Evolutionary conservation across 1,140 invertebrate species (phyloP).

Genomic region (Episyrphus balteatus): DNA sequence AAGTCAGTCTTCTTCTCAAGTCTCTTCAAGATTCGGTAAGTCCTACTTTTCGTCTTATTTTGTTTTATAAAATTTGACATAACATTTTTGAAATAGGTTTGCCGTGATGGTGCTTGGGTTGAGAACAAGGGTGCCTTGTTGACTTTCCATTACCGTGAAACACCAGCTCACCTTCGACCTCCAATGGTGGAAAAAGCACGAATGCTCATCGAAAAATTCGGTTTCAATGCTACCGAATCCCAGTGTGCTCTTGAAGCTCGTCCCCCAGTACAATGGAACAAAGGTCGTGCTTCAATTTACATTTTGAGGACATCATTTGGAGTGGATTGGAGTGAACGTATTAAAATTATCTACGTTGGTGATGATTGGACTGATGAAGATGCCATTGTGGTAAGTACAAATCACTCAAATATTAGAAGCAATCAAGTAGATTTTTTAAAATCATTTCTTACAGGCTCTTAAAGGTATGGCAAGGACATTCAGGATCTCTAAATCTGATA

Average conservation of each 20-base stretch:
- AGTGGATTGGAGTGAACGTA: constrained; percentile 81
- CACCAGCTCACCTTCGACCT: constrained; percentile 51
- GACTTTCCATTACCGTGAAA: constrained; percentile 82
- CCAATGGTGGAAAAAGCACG: constrained; percentile 56
- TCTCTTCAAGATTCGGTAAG: constrained; percentile 66
- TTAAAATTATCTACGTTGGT: constrained; percentile 80
- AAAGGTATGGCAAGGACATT: constrained; percentile 87
- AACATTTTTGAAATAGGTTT: constrained; percentile 44
- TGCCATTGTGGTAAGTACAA: constrained; percentile 74
- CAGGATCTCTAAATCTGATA: constrained; percentile 70
- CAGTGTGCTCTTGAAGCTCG: constrained; percentile 79
- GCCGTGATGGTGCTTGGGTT: constrained; percentile 80
- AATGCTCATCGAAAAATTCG: constrained; percentile 58
- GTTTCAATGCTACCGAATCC: constrained; percentile 64
- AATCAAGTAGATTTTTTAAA: background rate
- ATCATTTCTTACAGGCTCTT: constrained; percentile 45
- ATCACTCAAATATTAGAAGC: constrained; percentile 9
- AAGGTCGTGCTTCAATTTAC: constrained; percentile 78
- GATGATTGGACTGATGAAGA: constrained; percentile 86
- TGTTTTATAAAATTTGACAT: background rate
- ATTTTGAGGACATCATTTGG: constrained; percentile 81
- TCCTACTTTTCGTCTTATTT: background rate
- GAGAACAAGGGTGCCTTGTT: constrained; percentile 81
- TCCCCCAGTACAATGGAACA: constrained; percentile 83
- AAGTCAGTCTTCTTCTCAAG: constrained; percentile 66